These are phyloP conservation scores for Brachyrhaphis roseni DNA, from an alignment of 2,797 vertebrate species.

Conservation along the genomic window DNA sequence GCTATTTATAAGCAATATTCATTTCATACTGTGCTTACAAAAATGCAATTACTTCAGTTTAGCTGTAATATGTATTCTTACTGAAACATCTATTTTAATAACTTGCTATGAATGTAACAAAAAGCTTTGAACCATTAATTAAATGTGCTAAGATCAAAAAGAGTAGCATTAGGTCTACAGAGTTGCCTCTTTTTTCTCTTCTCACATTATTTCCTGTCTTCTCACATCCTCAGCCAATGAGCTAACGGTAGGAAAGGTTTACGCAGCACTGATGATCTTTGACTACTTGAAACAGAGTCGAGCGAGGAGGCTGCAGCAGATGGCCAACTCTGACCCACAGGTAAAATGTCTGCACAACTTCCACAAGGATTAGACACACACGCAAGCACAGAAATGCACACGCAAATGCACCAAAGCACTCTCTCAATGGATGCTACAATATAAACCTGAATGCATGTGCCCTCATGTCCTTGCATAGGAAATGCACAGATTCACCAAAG, in stretches of 20 bases:
- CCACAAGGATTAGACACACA: conserved; percentile 3
- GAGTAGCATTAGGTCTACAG: not conserved
- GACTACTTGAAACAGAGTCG: conserved; percentile 97
- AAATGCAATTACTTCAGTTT: not conserved
- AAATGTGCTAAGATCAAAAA: not conserved
- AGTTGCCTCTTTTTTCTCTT: not conserved
- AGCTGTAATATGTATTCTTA: not conserved
- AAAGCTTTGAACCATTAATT: not conserved
- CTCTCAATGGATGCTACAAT: conserved; percentile 13
- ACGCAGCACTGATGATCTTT: conserved; percentile 96
- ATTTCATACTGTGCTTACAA: not conserved
- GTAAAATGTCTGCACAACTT: conserved; percentile 68
- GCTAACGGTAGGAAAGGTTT: conserved; percentile 96
- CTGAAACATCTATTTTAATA: not conserved
- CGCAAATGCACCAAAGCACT: not conserved
- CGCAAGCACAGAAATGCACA: not conserved
- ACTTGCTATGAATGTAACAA: not conserved
- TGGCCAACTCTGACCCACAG: conserved; percentile 84
- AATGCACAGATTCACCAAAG: conserved; percentile 1
- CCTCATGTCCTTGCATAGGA: conserved; percentile 30
- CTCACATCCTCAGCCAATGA: conserved; percentile 85
- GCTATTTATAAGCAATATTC: not conserved
- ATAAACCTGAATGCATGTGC: conserved; percentile 43
- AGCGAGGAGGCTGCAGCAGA: conserved; percentile 85
- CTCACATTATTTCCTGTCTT: not conserved